Evolutionary conservation across 2,113 vertebrate species (phyloP), one percentile per base, ranked within the genome.

Genomic region (Albula glossodonta): DNA sequence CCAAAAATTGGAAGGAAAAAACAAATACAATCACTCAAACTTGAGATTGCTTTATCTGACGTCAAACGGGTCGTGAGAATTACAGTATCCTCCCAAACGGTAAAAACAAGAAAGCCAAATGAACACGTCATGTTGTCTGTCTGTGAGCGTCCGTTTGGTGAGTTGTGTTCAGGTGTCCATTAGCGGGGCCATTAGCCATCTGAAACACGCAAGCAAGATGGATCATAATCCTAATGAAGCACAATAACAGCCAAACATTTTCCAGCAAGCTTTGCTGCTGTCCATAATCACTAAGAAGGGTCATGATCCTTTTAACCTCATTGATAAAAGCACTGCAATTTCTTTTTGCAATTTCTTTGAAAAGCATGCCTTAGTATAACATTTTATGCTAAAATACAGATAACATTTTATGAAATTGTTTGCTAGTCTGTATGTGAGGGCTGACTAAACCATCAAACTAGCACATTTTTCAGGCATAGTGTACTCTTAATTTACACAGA

Each of bases 61-160:
- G 90, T 93, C 92, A 92, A 19, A 81, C 86, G 74, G 84, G 87
- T 90, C 52, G 74, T 86, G 83, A 52, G 80, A 91, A 85, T 85
- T 85, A 81, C 57, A 66, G 78, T 81, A 63, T 48, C 52, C 78
- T 51, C 56, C 1, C 78, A 48, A 49, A 49, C n/a, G 78, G 78
- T 85, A 85, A 85, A 85, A 78, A 85, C n/a, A 63, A 78, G n/a
- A 80, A 79, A 80, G 31, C 48, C 51, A 63, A 85, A 66, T 52
- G 31, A 48, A 5, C 25, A 13, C 3, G 22, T 79, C 31, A n/a
- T 70, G 63, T 70, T 78, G 77, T 78, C 22, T 31, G 25, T 78
- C 12, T 50, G 49, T 66, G 41, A 74, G 60, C 22, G 48, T 80
- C 60, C 60, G 70, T 74, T 25, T 17, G 17, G 53, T 57, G 15